Base-by-base conservation (phyloP, 2,113 vertebrate genomes). In the Dunckerocampus dactyliophorus region DNA sequence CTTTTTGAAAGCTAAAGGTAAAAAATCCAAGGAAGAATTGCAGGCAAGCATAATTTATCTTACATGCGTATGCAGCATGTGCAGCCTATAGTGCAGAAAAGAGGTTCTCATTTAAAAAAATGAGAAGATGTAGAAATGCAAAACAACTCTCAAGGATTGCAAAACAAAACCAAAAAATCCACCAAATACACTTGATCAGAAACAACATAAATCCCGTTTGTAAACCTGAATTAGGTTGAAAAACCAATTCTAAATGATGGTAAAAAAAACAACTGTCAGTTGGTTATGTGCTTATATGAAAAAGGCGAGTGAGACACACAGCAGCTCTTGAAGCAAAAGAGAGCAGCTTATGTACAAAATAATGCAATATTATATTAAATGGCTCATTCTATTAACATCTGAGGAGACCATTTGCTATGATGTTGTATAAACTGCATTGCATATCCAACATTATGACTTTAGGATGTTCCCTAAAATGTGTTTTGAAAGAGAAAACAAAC, bases 391-490 rank as follows among this genome's bases (percentile, higher is more conserved):
- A 48, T 20, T 19, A 48, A 0, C 8, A 11, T 39, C 9, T 21
- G 48, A 22, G 11, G 12, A 14, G 48, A 6, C 17, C 6, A 42
- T 15, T 10, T 47, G 45, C 34, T 46, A 31, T 39, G 42, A 14
- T 46, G 15, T 17, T 63, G 48, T 31, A 62, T 20, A 62, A 43
- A 49, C 21, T 57, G 34, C 4, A 9, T n/a, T 61, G 22, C 6
- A 54, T 24, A 42, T 67, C 59, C 49, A 65, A 52, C 48, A 60
- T 34, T 19, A 50, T 50, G 42, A 46, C 17, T 63, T 28, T 66
- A 22, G 51, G 53, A 55, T 72, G 54, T 65, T 73, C 57, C 31
- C 62, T 65, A 50, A 75, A 77, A 43, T 47, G 21, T 54, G 60
- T 67, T 42, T 49, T 61, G 31, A 0, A 74, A 42, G 50, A 58